Evolutionary conservation across 2,888 invertebrate species (phyloP).

Genomic region (Sicus ferrugineus): DNA sequence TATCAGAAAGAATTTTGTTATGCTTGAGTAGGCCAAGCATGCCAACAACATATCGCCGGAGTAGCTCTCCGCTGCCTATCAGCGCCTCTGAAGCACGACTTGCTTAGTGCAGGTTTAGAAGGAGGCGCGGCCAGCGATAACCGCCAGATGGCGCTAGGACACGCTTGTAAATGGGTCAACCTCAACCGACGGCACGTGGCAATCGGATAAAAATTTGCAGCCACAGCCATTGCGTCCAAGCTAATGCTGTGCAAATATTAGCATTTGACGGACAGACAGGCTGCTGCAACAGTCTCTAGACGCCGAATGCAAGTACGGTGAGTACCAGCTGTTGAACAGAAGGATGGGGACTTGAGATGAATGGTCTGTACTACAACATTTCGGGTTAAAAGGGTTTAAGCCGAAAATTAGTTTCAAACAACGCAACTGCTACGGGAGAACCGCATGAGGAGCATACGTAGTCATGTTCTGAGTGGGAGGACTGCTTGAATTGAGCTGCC

Average conservation of each 20-base stretch:
- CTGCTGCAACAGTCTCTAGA: neutral
- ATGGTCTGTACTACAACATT: neutral
- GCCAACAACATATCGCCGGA: too few relatives aligned
- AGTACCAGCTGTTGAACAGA: neutral
- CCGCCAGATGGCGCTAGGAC: slow-evolving; percentile 1
- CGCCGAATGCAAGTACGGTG: neutral
- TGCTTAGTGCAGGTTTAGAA: neutral
- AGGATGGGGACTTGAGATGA: neutral
- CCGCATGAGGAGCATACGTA: slow-evolving; percentile 12
- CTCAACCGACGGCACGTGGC: neutral
- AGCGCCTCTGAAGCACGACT: too few relatives aligned
- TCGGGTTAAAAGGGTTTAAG: slow-evolving; percentile 2
- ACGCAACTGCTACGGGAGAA: slow-evolving; percentile 1
- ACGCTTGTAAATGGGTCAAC: slow-evolving; percentile 25
- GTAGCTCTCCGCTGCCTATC: too few relatives aligned
- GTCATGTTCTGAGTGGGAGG: neutral
- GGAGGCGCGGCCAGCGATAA: neutral
- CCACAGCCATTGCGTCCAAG: slow-evolving; percentile 13
- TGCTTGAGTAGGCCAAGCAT: too few relatives aligned
- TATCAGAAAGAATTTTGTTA: too few relatives aligned
- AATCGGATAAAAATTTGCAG: slow-evolving; percentile 13
- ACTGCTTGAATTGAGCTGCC: neutral
- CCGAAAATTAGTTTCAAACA: slow-evolving; percentile 16
- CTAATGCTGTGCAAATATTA: slow-evolving; percentile 25
- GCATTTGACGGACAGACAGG: slow-evolving; percentile 7